A percentile compares a stretch with the other conserved stretches of the same genome.
phyloP scores from a whole-genome alignment of 2,797 vertebrate genomes.

The Enteromius trimaculatus region DNA sequence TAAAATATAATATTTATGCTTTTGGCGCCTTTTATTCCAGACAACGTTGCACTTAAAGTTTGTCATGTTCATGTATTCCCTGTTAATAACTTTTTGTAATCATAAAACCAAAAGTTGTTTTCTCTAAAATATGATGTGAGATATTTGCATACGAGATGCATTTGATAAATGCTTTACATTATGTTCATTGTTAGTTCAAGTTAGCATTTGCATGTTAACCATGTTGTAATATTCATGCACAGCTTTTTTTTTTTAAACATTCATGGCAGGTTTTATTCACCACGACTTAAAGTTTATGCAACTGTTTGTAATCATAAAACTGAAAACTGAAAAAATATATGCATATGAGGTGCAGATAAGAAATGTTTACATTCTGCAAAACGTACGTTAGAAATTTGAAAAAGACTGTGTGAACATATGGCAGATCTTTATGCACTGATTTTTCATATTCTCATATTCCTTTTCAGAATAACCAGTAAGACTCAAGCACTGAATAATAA shows the following conservation, averaged over 20 bases:
- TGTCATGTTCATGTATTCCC: background rate
- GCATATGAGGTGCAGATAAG: background rate
- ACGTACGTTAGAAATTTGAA: background rate
- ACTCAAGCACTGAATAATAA: background rate
- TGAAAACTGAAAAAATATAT: background rate
- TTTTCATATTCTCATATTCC: no score
- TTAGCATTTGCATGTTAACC: background rate
- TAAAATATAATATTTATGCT: background rate
- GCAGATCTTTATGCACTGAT: background rate
- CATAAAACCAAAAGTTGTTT: background rate
- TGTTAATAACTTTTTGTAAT: background rate
- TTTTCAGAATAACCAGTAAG: background rate
- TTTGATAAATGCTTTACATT: background rate
- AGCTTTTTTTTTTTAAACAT: no score
- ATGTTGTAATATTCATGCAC: background rate
- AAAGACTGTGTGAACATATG: background rate
- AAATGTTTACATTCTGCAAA: background rate
- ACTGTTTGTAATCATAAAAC: background rate
- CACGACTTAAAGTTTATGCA: background rate
- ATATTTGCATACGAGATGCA: background rate
- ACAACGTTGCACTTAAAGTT: background rate
- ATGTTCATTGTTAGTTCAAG: background rate
- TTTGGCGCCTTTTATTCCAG: background rate
- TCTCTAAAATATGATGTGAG: background rate
- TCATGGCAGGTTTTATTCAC: background rate